Conservation (phyloP, 2,113 vertebrate species). For the Bos javanicus region DNA sequence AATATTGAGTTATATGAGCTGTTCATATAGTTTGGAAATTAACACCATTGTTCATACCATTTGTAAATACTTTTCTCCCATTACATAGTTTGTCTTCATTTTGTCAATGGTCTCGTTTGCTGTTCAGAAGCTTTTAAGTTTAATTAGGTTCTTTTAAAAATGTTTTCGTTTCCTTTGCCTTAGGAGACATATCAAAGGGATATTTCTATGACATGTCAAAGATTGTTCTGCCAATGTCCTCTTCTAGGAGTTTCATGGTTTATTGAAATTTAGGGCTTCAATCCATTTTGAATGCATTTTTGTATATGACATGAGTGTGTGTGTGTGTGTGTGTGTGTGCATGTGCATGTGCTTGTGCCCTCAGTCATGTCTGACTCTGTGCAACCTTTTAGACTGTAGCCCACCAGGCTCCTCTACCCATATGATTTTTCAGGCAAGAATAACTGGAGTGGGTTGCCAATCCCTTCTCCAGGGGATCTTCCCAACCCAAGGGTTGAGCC, state of each 20-base stretch:
- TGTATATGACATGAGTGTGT: background rate
- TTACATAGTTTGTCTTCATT: background rate
- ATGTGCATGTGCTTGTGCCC: fast-evolving
- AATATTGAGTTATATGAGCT: background rate
- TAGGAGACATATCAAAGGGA: background rate
- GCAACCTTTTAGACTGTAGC: background rate
- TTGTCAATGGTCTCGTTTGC: background rate
- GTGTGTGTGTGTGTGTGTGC: background rate
- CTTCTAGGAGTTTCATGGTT: background rate
- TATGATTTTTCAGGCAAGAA: background rate
- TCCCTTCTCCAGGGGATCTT: background rate
- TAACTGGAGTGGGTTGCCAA: background rate
- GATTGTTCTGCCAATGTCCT: background rate
- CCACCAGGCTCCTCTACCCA: background rate
- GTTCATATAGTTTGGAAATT: background rate
- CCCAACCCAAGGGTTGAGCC: background rate
- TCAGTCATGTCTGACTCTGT: background rate
- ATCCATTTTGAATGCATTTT: background rate
- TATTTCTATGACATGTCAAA: background rate
- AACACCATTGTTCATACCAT: background rate
- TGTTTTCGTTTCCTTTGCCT: background rate
- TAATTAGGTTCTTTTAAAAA: background rate
- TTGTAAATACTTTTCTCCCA: background rate
- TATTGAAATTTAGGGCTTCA: background rate
- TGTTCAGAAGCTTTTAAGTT: background rate